These are phyloP conservation scores for Pseudococcus jackbeardsleyi DNA, from an alignment of 2,888 invertebrate genomes.

Conservation along the genomic window DNA sequence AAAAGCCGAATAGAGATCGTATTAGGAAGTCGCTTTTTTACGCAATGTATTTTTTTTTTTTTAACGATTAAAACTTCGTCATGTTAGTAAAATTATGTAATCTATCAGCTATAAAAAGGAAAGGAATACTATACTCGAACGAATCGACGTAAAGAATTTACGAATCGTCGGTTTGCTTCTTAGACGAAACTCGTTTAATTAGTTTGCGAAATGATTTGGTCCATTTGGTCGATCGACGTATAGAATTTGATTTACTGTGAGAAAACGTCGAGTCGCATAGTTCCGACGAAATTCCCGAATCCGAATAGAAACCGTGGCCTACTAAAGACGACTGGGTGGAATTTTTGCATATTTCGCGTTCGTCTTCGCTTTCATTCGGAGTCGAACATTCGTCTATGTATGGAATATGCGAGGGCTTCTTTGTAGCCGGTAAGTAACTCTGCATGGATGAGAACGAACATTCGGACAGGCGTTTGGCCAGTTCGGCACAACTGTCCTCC, in stretches of 20 bases:
- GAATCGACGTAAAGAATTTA: too few species aligned
- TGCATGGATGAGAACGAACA: constrained; percentile 67
- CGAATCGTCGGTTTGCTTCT: constrained; percentile 56
- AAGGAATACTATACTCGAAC: too few species aligned
- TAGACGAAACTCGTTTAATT: constrained; percentile 69
- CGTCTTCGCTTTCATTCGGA: constrained; percentile 67
- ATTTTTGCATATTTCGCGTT: constrained; percentile 65
- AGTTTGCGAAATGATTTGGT: constrained; percentile 76
- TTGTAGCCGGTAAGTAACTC: constrained; percentile 66
- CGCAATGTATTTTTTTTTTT: neutral
- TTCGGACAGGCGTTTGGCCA: constrained; percentile 68
- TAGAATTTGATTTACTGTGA: constrained; percentile 66
- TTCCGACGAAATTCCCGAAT: constrained; percentile 72
- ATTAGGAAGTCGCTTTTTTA: neutral
- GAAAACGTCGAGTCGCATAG: constrained; percentile 66
- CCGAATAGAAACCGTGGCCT: constrained; percentile 68
- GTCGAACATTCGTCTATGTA: constrained; percentile 68
- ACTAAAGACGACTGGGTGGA: constrained; percentile 67
- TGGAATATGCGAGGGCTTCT: constrained; percentile 68
- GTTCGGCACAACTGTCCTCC: constrained; percentile 67
- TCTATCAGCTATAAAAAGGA: neutral
- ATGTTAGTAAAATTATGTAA: constrained; percentile 23
- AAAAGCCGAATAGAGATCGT: constrained; percentile 46
- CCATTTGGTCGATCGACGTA: constrained; percentile 72
- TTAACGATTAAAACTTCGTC: neutral